Evolutionary conservation across 2,888 invertebrate species (phyloP).

Genomic region (Coremacera marginata): DNA sequence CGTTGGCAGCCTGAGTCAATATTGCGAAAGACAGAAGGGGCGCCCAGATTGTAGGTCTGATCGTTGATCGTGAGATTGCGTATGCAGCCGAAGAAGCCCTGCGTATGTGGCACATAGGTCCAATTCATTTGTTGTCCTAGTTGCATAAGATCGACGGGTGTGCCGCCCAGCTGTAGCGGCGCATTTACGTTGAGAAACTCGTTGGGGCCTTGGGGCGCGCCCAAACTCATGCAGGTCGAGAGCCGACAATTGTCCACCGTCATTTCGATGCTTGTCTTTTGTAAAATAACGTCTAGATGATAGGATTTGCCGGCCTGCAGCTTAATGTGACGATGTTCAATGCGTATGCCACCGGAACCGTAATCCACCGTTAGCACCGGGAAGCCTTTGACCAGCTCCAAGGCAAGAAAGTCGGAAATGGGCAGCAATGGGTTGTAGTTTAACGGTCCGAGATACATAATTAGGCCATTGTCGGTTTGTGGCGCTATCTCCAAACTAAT

Average conservation of each 20-base stretch:
- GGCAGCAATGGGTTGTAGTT: slow-evolving; percentile 74
- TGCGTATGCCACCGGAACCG: slow-evolving; percentile 83
- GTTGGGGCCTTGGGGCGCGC: slow-evolving; percentile 78
- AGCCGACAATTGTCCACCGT: slow-evolving; percentile 82
- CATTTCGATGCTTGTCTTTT: slow-evolving; percentile 78
- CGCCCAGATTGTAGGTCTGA: slow-evolving; percentile 89
- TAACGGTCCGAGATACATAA: slow-evolving; percentile 92
- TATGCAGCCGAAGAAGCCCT: slow-evolving; percentile 89
- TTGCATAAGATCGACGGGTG: slow-evolving; percentile 75
- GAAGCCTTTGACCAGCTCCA: slow-evolving; percentile 87
- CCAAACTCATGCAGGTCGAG: slow-evolving; percentile 79
- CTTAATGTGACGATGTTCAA: slow-evolving; percentile 78
- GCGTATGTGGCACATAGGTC: slow-evolving; percentile 77
- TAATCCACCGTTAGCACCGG: slow-evolving; percentile 88
- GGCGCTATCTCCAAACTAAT: slow-evolving; percentile 87
- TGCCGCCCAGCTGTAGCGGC: slow-evolving; percentile 88
- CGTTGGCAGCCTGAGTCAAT: slow-evolving; percentile 82
- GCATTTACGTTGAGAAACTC: slow-evolving; percentile 86
- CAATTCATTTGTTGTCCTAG: slow-evolving; percentile 77
- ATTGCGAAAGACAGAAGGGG: slow-evolving; percentile 79
- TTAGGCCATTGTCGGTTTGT: slow-evolving; percentile 80
- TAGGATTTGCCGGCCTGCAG: slow-evolving; percentile 90
- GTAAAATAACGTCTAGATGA: slow-evolving; percentile 83
- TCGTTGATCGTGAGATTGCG: slow-evolving; percentile 90
- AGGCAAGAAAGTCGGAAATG: slow-evolving; percentile 88